Evolutionary conservation across 2,113 vertebrate genomes (phyloP).

Genomic region (Rhinoptilus africanus): DNA sequence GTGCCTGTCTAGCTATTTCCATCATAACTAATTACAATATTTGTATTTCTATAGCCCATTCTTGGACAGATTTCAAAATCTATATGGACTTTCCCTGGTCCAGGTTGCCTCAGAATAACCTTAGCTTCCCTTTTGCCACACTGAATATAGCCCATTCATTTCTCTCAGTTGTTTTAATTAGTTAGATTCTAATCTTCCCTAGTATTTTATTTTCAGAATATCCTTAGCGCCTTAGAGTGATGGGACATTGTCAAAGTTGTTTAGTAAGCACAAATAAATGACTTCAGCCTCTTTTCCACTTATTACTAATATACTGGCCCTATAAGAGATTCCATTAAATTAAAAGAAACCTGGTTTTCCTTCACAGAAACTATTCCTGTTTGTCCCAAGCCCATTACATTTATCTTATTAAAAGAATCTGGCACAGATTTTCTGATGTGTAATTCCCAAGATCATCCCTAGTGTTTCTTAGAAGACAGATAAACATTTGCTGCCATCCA

Average conservation of each 20-base stretch:
- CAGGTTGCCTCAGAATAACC: background rate
- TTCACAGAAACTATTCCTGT: background rate
- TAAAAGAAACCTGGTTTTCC: background rate
- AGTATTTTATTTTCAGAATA: background rate
- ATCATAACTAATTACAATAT: background rate
- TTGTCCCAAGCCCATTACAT: background rate
- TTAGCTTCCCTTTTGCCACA: background rate
- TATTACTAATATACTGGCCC: background rate
- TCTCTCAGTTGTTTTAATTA: background rate
- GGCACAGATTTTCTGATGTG: background rate
- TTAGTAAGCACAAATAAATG: background rate
- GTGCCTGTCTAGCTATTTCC: background rate
- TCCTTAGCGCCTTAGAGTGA: background rate
- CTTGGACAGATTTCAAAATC: background rate
- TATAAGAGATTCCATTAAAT: background rate
- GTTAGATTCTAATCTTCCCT: background rate
- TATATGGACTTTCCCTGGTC: background rate
- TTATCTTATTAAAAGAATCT: constrained; percentile 8
- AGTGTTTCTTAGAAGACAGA: background rate
- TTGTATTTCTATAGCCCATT: background rate
- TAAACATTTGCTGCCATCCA: background rate
- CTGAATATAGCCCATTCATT: background rate
- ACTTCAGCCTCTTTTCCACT: background rate
- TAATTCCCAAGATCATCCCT: background rate
- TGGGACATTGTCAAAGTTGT: background rate